Evolutionary conservation across 1,140 invertebrate species (phyloP), one percentile per base, ranked within the genome.

Genomic region (Euura saliciscinereae): DNA sequence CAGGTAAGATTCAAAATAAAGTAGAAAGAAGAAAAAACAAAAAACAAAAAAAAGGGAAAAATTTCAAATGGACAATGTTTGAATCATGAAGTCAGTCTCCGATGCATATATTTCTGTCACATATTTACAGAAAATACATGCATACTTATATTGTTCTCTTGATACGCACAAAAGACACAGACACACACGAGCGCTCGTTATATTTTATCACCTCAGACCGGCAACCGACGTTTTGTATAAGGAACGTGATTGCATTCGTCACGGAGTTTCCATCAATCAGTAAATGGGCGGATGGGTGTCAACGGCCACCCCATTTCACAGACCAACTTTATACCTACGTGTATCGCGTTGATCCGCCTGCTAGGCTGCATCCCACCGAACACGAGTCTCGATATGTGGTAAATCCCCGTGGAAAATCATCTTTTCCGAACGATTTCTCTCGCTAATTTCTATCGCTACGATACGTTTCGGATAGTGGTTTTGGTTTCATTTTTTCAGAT

Each of bases 1-100:
- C 72, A 90, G 92, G 91, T 92, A 81, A 83, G 67, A 44, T 70
- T 70, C 28, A 28, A 28, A 64, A 64, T 64, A 64, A 13, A 13
- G 59, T 64, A 13, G 59, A 13, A 13, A 10, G 13, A 2, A 64
- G 2, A 13, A 13, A 64, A 64, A 64, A 2, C 7, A 64, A 64
- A n/a, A 64, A 64, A 64, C 7, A 64, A 64, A 13, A 13, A 64
- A 64, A 64, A 2, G 13, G 13, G 2, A 64, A 64, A 64, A 13
- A 64, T 10, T 64, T 10, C 8, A 64, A 13, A 64, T 10, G 13
- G 13, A 10, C 8, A 64, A 64, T 1, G 13, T 10, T 13, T 13
- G 8, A 13, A 10, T 64, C 13, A 1, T 2, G 8, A 64, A 64
- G 13, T 1, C 59, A 10, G 59, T 64, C 51, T 7, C 51, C 51